These are phyloP conservation scores for Aethes cnicana DNA, from an alignment of 2,888 invertebrate genomes.

Conservation along the genomic window DNA sequence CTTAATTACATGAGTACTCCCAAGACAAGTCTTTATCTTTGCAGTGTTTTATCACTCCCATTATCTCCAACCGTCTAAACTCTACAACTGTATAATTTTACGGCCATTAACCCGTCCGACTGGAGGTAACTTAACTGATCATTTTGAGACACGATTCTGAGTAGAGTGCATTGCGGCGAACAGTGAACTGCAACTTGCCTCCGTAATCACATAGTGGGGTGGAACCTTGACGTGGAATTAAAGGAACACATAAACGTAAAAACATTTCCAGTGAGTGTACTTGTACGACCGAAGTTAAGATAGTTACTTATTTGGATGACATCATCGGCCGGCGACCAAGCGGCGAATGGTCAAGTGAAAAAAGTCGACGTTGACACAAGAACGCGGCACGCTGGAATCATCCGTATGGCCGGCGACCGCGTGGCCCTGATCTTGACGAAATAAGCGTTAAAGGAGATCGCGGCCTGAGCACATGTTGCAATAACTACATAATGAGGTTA, in stretches of 20 bases:
- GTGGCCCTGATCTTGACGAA: constrained; percentile 75
- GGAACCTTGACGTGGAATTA: background rate
- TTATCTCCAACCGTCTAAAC: constrained; percentile 24
- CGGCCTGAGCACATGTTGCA: constrained; percentile 16
- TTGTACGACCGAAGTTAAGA: background rate
- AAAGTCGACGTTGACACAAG: constrained; percentile 56
- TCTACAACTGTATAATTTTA: constrained; percentile 48
- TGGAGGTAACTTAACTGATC: constrained; percentile 25
- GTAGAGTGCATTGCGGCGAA: constrained; percentile 6
- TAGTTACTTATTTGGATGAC: constrained; percentile 49
- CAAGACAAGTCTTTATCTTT: constrained; percentile 15
- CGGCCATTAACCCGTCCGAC: constrained; percentile 43
- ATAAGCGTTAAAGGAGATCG: constrained; percentile 46
- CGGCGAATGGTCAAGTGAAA: constrained; percentile 52
- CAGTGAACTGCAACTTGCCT: constrained; percentile 16
- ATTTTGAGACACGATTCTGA: constrained; percentile 23
- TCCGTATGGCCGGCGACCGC: constrained; percentile 63
- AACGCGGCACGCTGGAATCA: constrained; percentile 46
- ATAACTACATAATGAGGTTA: constrained; percentile 8
- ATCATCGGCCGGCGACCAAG: constrained; percentile 58
- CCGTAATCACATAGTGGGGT: constrained; percentile 7
- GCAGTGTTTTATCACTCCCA: constrained; percentile 24
- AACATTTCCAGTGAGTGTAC: background rate
- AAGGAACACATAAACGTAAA: background rate
- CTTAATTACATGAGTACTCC: too few species aligned